Conservation (phyloP, 2,888 invertebrate species). For the Thumatha senex region DNA sequence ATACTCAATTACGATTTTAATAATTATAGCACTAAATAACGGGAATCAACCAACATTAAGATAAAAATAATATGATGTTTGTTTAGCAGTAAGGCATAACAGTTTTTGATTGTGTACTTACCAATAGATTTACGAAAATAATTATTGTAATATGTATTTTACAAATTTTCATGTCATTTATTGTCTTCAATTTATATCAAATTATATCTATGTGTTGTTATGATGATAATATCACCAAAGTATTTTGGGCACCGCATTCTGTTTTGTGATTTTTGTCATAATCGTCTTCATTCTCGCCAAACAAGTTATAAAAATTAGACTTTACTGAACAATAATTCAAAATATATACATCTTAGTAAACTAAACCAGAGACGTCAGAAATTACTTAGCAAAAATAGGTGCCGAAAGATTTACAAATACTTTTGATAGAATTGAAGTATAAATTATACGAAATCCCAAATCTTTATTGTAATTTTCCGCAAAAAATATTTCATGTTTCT, state of each 20-base stretch:
- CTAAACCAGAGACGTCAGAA: conserved; percentile 11
- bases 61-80: conserved; percentile 35
- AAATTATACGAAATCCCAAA: conserved; percentile 10
- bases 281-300: conserved; percentile 8
- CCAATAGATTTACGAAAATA: conserved; percentile 44
- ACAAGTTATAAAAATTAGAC: conserved; percentile 12
- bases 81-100: conserved; percentile 43
- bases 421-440: conserved; percentile 15
- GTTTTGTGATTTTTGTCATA: conserved; percentile 21
- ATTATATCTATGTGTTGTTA: conserved; percentile 22
- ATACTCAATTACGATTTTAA: conserved; percentile 41
- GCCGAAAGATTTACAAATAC: conserved; percentile 4
- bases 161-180: conserved; percentile 38
- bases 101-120: conserved; percentile 52
- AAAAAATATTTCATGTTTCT: conserved; percentile 16
- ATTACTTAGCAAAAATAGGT: conserved; percentile 17
- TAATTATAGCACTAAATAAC: conserved; percentile 42
- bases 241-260: conserved; percentile 8
- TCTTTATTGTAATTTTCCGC: not conserved
- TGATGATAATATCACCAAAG: conserved; percentile 16
- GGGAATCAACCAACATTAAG: conserved; percentile 43
- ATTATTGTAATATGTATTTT: conserved; percentile 37
- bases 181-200: conserved; percentile 31
- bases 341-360: conserved; percentile 20
- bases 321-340: conserved; percentile 14